Evolutionary conservation across 2,113 vertebrate species (phyloP).

Genomic region (Irena cyanogastra): DNA sequence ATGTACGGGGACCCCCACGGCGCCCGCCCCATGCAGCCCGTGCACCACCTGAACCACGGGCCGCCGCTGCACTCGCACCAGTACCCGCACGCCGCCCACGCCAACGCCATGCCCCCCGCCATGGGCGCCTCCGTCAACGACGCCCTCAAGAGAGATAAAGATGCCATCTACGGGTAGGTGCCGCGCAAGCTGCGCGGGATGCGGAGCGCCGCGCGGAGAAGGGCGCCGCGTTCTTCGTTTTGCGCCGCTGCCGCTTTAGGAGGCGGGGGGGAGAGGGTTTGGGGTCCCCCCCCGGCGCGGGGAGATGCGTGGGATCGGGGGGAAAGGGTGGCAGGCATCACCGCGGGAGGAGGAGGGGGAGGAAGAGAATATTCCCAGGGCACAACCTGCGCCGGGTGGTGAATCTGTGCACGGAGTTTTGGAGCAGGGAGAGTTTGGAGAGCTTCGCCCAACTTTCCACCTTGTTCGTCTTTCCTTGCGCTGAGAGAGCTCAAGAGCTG

Average conservation of each 20-base stretch:
- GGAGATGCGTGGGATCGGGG: neutral
- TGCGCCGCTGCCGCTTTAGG: neutral
- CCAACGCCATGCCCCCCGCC: conserved; percentile 94
- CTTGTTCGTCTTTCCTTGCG: neutral
- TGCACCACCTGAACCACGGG: conserved; percentile 95
- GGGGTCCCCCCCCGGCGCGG: neutral
- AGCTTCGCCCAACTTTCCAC: conserved; percentile 31
- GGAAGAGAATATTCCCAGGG: conserved; percentile 4
- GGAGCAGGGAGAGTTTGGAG: neutral
- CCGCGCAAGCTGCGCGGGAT: too few relatives aligned
- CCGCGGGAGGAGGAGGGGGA: neutral
- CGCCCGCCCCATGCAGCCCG: conserved; percentile 95
- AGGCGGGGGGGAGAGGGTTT: neutral
- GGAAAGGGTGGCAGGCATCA: neutral
- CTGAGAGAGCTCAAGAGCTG: neutral
- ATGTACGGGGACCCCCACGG: conserved; percentile 98
- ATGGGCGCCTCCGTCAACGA: conserved; percentile 98
- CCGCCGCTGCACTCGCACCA: conserved; percentile 96
- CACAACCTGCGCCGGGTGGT: conserved; percentile 21
- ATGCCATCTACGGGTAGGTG: conserved; percentile 98
- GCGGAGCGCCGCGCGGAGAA: too few relatives aligned
- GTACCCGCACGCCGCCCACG: conserved; percentile 94
- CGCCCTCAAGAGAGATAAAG: conserved; percentile 99
- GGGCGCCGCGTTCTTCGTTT: neutral
- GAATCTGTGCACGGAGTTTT: neutral